Evolutionary conservation across 1,140 invertebrate genomes (phyloP), one percentile per base, ranked within the genome.

Genomic region (Drosophila saltans): DNA sequence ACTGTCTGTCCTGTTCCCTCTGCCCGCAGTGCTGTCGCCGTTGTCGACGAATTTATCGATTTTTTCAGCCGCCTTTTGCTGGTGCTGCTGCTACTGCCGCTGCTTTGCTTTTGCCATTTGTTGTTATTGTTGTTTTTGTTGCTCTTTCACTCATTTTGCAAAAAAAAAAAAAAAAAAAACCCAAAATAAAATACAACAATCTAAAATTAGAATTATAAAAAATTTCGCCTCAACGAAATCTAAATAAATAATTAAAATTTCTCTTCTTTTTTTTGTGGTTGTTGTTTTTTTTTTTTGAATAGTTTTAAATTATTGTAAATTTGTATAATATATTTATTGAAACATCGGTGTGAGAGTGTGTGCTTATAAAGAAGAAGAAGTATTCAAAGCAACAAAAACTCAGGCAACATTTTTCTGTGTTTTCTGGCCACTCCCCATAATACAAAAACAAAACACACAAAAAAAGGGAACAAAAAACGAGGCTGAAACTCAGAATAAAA

Each of bases 1-100:
- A 11, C 52, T 52, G 45, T 52, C 45, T 52, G 45, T 52, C 45
- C 7, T 45, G 8, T 26, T 36, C 30, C 55, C 61, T 64, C 66
- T 52, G 72, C 72, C 66, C 36, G 64, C 76, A 57, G 52, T 43
- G 68, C 43, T 75, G 79, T 63, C 41, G 72, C 10, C 39, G 62
- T 63, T 66, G 75, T 61, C 81, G 74, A 83, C 77, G 78, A 78
- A 85, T 85, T 78, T 84, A 84, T 84, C 75, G 81, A 84, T 84
- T 84, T 84, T 84, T 84, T 85, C 81, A 84, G 81, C 61, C 72
- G 66, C 63, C 56, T 45, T 52, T 52, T 52, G 45, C 45, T 52
- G 16, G 33, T 26, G 48, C 56, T 66, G 66, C 21, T 56, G 58
- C 52, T 21, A 33, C 48, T 36, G 63, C 63, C 28, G 33, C 65